Base-by-base conservation (phyloP, 2,888 invertebrate genomes). In the Lathronympha strigana region DNA sequence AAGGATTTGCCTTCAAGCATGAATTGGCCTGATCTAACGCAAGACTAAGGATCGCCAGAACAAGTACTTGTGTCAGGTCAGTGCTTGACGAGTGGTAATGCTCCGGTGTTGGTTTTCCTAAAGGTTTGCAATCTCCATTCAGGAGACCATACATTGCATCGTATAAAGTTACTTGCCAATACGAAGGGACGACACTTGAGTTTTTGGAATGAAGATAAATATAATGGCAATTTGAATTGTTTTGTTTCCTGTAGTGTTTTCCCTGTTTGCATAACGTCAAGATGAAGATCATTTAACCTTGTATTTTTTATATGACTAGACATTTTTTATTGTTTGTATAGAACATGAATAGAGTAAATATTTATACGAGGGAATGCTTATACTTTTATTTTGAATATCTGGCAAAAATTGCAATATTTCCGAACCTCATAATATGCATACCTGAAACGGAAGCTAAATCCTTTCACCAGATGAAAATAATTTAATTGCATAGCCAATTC, bases 61-160 rank as follows among this genome's bases (percentile, higher is more conserved):
- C 2, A 9, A 15, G 5, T 47, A 11, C 64, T 64, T 64, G 64
- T 15, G 64, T 21, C 9, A 60, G 66, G 66, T 66, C 54, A 49
- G 61, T 40, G 54, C 66, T 38, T 17, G 43, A 40, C 33, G 51
- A 28, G 58, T 53, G 58, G 33, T 50, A 51, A 58, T 53, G 33
- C 23, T 23, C 55, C 64, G 72, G 71, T 73, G 72, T 66, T 69
- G 73, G 73, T 69, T 60, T 72, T n/a, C n/a, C 33, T 17, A 19
- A 23, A 19, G 21, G 15, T 19, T 19, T 36, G 4, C 28, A 21
- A n/a, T 15, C 31, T 28, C 17, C 43, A 8, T 25, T 4, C 19
- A 15, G 17, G 23, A 28, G 19, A 21, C 0, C 15, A 53, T 3
- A 53, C 36, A 53, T 19, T 19, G n/a, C 53, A 21, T 53, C 53